phyloP scores from a whole-genome alignment of 2,113 vertebrate species.

The Psittacula cyanocephala region DNA sequence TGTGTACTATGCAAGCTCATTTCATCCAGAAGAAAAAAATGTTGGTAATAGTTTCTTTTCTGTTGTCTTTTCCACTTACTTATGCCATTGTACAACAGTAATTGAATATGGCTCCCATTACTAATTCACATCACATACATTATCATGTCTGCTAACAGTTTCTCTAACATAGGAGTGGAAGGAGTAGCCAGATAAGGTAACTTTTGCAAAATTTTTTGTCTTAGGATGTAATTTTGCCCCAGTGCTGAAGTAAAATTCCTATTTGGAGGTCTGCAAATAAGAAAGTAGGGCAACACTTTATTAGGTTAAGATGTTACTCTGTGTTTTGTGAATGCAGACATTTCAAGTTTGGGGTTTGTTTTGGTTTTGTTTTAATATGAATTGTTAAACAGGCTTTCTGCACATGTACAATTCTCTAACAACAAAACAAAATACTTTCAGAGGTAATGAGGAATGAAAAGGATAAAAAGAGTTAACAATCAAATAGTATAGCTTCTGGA shows the following conservation, averaged over 20 bases:
- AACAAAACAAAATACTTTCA: neutral
- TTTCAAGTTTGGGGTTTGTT: neutral
- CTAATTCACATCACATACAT: neutral
- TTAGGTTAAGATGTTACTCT: neutral
- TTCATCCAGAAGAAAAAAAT: neutral
- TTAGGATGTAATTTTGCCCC: neutral
- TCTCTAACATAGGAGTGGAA: neutral
- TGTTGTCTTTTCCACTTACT: neutral
- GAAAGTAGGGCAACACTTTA: neutral
- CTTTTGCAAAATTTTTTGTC: neutral
- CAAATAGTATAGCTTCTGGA: neutral
- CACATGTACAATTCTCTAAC: neutral
- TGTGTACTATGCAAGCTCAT: neutral
- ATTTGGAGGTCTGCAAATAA: neutral
- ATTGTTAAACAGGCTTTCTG: neutral
- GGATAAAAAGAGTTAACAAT: neutral
- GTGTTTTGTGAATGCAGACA: neutral
- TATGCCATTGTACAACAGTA: neutral
- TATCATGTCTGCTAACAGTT: fast-evolving
- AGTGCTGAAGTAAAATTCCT: neutral
- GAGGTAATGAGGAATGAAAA: neutral
- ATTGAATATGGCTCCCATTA: neutral
- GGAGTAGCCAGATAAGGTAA: neutral
- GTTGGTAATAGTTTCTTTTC: neutral
- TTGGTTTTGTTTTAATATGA: neutral